Evolutionary conservation across 2,888 invertebrate species (phyloP), one percentile per base, ranked within the genome.

Genomic region (Heliconius sara): DNA sequence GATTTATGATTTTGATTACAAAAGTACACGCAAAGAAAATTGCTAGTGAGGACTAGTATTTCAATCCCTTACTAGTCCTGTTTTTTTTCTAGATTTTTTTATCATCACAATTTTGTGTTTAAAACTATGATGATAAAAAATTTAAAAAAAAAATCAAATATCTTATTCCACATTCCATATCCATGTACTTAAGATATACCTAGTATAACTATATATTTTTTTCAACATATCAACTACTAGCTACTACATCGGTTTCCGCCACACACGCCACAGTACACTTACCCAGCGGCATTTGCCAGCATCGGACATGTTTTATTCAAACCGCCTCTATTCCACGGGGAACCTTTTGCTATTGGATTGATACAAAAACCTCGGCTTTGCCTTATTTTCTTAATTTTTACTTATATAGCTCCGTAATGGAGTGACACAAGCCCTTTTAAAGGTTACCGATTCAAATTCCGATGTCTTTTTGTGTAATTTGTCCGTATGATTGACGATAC

Each of bases 251-350:
- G 27, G 22, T 52, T 68, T 60, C 74, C 60, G 67, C 70, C 74
- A 39, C 30, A 74, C 79, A 68, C 60, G 66, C 30, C 77, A 81
- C 68, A 34, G 63, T 71, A 34, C 27, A 30, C 77, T 67, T 30
- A 52, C 73, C 80, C 47, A 63, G 27, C 72, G 78, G n/a, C 79
- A 79, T 81, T 80, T 65, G 78, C 73, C 72, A 60, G 77, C 47
- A 30, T 65, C 65, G 68, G 39, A 39, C n/a, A 77, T 80, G 77
- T 77, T 80, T 80, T 80, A 80, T 78, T 74, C 77, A 77, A 79
- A 30, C 52, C 80, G 63, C 75, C 71, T 67, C 80, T 71, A 65
- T 78, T 57, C 78, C 81, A 72, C 80, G 73, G 76, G 60, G 83
- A 78, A 80, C 74, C 80, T 60, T 73, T 60, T 79, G 68, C 47